phyloP scores from a whole-genome alignment of 2,797 vertebrate species.

The Mus caroli region DNA sequence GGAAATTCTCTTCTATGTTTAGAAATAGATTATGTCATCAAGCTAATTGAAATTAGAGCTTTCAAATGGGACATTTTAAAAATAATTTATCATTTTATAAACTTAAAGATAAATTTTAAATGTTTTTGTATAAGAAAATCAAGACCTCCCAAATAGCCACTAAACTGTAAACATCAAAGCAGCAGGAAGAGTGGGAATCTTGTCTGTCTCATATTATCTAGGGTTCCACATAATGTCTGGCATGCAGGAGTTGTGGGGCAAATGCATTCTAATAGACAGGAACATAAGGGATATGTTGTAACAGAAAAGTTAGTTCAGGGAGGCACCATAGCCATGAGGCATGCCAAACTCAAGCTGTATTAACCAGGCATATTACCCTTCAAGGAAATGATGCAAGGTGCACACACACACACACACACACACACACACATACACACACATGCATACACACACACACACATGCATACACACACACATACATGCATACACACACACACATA shows the following conservation, averaged over 20 bases:
- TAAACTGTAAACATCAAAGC: background rate
- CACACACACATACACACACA: background rate
- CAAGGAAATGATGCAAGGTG: constrained; percentile 31
- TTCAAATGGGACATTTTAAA: constrained; percentile 1
- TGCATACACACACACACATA: too few species aligned
- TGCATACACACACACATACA: too few species aligned
- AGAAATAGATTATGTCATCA: background rate
- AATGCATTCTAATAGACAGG: background rate
- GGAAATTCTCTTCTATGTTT: background rate
- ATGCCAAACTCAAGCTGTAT: background rate
- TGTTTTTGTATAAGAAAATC: constrained; percentile 3
- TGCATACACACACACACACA: too few species aligned
- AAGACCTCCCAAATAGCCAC: background rate
- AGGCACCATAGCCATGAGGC: background rate
- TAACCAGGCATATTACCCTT: constrained; percentile 5
- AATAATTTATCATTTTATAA: background rate
- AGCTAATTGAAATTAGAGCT: background rate
- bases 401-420: too few species aligned
- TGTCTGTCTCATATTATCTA: background rate
- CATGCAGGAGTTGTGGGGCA: background rate
- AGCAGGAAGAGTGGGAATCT: background rate
- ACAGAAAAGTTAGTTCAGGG: background rate
- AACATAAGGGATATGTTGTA: background rate
- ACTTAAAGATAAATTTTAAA: background rate
- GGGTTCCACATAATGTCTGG: background rate